Evolutionary conservation across 1,140 invertebrate species (phyloP), one percentile per base, ranked within the genome.

Genomic region (Halictus rubicundus): DNA sequence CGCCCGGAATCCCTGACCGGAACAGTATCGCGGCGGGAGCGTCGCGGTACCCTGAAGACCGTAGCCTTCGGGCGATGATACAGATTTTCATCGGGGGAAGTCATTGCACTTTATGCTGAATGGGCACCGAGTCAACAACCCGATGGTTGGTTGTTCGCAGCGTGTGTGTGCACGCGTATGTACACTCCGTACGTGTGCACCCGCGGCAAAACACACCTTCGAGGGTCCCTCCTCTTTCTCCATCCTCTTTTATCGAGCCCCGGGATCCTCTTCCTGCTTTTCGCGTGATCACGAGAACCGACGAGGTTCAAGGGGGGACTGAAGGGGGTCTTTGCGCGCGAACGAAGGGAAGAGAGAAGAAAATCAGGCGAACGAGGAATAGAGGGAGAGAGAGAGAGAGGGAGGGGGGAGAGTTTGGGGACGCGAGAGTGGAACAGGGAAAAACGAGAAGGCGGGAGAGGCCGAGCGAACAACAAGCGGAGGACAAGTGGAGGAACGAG

Each of bases 21-120:
- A 77, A 77, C 52, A 25, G 19, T 73, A 68, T 19, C 61, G 37
- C 54, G 10, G 39, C 57, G 46, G 21, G 59, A 73, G 57, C 59
- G 71, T 54, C 71, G 74, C 39, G 52, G 60, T 85, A 68, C 74
- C 70, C 69, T 21, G 54, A 73, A 84, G 84, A 85, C 60, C 42
- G 68, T 39, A 81, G 80, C 81, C 84, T 78, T 76, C 85, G 68
- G 81, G 77, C 83, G 84, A 84, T 86, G 88, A 88, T 91, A 91
- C 87, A 89, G 88, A 91, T 91, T 91, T 91, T 92, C 89, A 90
- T 89, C 90, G 87, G 80, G 78, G 77, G 84, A 87, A 90, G 90
- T 92, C 91, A 88, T 92, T 92, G 91, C 91, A 90, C 91, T 92
- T 92, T 90, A 92, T 92, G 90, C 91, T 91, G 90, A 92, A 92